Evolutionary conservation across 2,888 invertebrate species (phyloP), one percentile per base, ranked within the genome.

Genomic region (Chorisops tibialis): DNA sequence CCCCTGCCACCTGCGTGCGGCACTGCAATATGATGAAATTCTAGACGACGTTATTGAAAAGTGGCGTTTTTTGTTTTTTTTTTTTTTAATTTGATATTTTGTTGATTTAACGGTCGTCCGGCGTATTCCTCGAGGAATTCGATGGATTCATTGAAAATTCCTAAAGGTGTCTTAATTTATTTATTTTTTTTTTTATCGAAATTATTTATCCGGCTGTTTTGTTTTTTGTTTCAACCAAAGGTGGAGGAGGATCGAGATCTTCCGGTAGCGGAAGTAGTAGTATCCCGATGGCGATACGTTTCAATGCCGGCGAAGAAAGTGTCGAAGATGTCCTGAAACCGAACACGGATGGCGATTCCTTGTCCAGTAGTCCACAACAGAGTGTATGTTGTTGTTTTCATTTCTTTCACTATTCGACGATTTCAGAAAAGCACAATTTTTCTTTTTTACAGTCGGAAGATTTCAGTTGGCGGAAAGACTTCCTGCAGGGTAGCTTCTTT

Each of bases 261-360:
- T 2, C 12, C 18, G 11, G 30, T 21, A 30, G n/a, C n/a, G 12
- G 11, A 24, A 9, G 45, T 2, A 18, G 45, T 2, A 60, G 60
- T 21, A 69, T 76, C 43, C 77, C 77, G 35, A 74, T 77, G 58
- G 73, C 78, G 30, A 78, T 77, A 63, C 76, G 77, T 59, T 77
- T 77, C 63, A 76, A 77, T 70, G 76, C 78, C 68, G 74, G 74
- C 66, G 76, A 77, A 66, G 78, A 77, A 67, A 75, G 76, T 62
- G 70, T 77, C 60, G 77, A 77, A 65, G 77, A 77, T 63, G 72
- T 77, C 52, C 72, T 75, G 3, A 11, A 22, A 21, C 7, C 22
- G 3, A 6, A 14, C 4, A n/a, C 18, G 2, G 5, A 2, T 19
- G 52, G 50, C 22, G 54, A 54, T 12, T 62, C 60, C 6, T 22